These are phyloP conservation scores for Polyodon spathula DNA, from an alignment of 2,113 vertebrate species.

Conservation along the genomic window DNA sequence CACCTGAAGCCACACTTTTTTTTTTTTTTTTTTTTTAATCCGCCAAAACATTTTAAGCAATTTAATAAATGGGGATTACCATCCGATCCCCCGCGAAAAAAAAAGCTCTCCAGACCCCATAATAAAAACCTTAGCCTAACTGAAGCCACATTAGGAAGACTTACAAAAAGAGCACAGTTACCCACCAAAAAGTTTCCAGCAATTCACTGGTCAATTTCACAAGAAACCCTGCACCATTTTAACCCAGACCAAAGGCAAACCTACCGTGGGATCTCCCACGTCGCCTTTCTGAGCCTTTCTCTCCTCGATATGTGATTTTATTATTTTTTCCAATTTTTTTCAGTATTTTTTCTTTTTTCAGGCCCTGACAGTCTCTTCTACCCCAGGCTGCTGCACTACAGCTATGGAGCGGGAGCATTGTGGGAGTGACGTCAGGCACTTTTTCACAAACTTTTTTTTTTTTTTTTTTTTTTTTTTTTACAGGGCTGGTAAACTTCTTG, in stretches of 20 bases:
- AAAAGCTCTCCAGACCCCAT: slow-evolving; percentile 23
- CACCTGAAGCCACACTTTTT: no score
- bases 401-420: slow-evolving; percentile 69
- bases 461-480: slow-evolving; percentile 66
- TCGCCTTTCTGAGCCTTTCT: slow-evolving; percentile 32
- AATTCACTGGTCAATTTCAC: slow-evolving; percentile 56
- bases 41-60: slow-evolving; percentile 20
- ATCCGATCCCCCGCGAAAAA: slow-evolving; percentile 8
- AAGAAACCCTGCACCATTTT: slow-evolving; percentile 51
- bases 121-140: slow-evolving; percentile 37
- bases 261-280: slow-evolving; percentile 48
- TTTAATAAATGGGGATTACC: slow-evolving; percentile 17
- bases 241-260: slow-evolving; percentile 42
- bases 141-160: slow-evolving; percentile 42
- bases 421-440: slow-evolving; percentile 72
- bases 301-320: slow-evolving; percentile 28
- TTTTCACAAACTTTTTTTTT: no score
- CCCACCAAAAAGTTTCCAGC: slow-evolving; percentile 67
- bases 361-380: slow-evolving; percentile 57
- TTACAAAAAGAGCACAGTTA: slow-evolving; percentile 39
- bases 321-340: slow-evolving; percentile 41
- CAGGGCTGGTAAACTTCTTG: slow-evolving; percentile 32
- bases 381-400: slow-evolving; percentile 56
- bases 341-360: slow-evolving; percentile 47
- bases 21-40: no score